These are phyloP conservation scores for Cydia amplana DNA, from an alignment of 1,140 invertebrate species.

Conservation along the genomic window DNA sequence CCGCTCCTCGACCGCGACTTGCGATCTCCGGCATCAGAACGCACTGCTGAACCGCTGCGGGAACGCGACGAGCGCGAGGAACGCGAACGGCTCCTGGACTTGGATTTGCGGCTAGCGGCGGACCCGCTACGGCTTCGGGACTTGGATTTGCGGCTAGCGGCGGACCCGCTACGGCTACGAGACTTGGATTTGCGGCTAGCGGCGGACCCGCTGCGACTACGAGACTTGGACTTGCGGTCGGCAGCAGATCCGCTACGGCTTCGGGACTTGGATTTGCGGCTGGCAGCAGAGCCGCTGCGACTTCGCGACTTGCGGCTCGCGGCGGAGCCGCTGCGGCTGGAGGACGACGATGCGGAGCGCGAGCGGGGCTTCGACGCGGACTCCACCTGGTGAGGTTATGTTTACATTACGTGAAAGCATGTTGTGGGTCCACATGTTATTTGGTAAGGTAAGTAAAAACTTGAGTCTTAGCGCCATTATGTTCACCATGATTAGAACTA, in stretches of 20 bases:
- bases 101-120: slow-evolving; percentile 1
- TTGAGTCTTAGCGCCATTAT: too few species aligned
- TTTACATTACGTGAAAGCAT: too few species aligned
- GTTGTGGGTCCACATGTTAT: too few species aligned
- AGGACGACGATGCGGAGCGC: background rate
- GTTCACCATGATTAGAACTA: too few species aligned
- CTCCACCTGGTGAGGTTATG: slow-evolving; percentile 45
- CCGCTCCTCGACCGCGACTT: slow-evolving; percentile 16
- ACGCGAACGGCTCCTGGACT: slow-evolving; percentile 25
- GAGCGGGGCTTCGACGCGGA: slow-evolving; percentile 52
- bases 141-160: slow-evolving; percentile 16
- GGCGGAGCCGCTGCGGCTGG: slow-evolving; percentile 2
- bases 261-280: background rate
- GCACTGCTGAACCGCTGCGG: background rate
- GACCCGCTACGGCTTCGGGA: slow-evolving; percentile 24
- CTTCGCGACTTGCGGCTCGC: slow-evolving; percentile 43
- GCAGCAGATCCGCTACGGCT: background rate
- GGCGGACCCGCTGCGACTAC: background rate
- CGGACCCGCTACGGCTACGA: background rate
- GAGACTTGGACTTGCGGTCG: background rate
- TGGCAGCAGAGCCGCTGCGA: background rate
- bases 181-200: slow-evolving; percentile 23
- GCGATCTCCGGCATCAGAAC: background rate
- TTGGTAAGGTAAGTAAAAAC: too few species aligned
- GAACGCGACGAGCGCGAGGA: slow-evolving; percentile 31